Evolutionary conservation across 2,888 invertebrate genomes (phyloP), one percentile per base, ranked within the genome.

Genomic region (Heliothis peltigera): DNA sequence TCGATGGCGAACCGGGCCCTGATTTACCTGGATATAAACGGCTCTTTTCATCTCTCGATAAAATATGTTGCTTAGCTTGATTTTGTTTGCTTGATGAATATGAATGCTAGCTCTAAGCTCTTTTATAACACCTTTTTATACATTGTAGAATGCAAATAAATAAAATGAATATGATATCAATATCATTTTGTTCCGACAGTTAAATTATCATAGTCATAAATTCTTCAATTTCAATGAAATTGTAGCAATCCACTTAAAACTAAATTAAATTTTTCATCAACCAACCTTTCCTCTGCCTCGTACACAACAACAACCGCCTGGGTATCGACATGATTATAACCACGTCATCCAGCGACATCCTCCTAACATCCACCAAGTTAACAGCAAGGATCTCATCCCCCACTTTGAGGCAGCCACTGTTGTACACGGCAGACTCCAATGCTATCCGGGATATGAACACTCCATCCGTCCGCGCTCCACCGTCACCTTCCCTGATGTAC

Each of bases 321-420:
- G 99, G 99, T 95, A 99, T 99, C 87, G 99, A 99, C 98, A 99
- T 99, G 85, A 99, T 98, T 87, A 99, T 98, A 80, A 99, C 99
- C 75, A 99, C 99, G 92, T 99, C 99, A 92, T 99, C 99, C 85
- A 99, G 95, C 79, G 98, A 98, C 99, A 99, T 99, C 86, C 98
- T 97, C 75, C 98, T 98, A 80, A 99, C 99, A 91, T 99, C 99
- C 79, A 99, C 99, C 87, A 99, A 96, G 94, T 99, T 99, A 64
- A 99, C 99, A 42, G 99, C 99, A 82, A 99, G 95, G 87, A 99
- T 99, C 95, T 99, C 99, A 93, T 99, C 99, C 49, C 99, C 99
- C 55, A 99, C 99, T 95, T 98, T 98, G 75, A 99, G 96, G 90
- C 99, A 98, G 60, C 99, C 99, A 89, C 99, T 99, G 94, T 99